Base-by-base conservation (phyloP, 2,888 invertebrate genomes). In the Drosophila incognita region DNA sequence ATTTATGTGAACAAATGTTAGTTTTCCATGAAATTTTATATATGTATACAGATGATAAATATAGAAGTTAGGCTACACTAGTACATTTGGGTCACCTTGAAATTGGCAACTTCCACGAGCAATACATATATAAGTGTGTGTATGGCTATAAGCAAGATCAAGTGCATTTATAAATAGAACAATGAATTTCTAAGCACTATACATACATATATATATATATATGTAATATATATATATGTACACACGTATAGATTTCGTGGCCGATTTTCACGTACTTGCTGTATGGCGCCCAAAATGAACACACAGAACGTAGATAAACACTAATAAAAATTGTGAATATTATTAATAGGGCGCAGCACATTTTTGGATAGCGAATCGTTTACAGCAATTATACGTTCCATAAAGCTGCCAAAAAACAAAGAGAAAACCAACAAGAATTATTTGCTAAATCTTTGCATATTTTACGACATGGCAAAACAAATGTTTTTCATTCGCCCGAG, bases 391-490 rank as follows among this genome's bases (percentile, higher is more conserved):
- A 85, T 83, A 76, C 90, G 88, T 83, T 65, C 69, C 90, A 89
- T 89, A 89, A 89, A 89, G 70, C 81, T 82, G 74, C 74, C 88
- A 52, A 69, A 79, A 87, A 70, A 24, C 33, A n/a, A 56, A n/a
- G 21, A 13, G 38, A 48, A 49, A 38, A 61, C 31, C 52, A 67
- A 46, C 42, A 59, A 48, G 71, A 71, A 63, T 66, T 68, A 81
- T 53, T 81, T 64, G 69, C 48, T 57, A 78, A 83, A 73, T 83
- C 81, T 89, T 73, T 71, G 83, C 78, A 76, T 71, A 90, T 83
- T 86, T 85, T 86, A 89, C 90, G 90, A 86, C 90, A 86, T 73
- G 87, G 85, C 81, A 88, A 86, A 85, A 88, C 85, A 88, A 89
- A 89, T 86, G 85, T 90, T 88, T 86, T 86, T 71, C 74, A 42